Percentiles rank a stretch among this genome's conserved stretches.
phyloP scores from a whole-genome alignment of 1,140 invertebrate species.

The Trichogramma pretiosum region DNA sequence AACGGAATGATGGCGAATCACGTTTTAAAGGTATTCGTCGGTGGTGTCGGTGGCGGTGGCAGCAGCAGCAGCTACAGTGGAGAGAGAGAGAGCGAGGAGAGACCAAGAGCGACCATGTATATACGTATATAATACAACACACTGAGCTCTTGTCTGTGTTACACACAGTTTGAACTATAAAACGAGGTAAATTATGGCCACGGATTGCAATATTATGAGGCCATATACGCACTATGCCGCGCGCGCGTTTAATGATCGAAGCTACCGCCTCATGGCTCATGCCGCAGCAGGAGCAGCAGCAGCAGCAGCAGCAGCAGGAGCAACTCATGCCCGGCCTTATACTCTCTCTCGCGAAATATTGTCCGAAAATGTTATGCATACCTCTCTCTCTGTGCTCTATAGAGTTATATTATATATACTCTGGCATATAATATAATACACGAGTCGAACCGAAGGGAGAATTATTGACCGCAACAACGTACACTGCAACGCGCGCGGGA shows the following conservation, averaged over 20 bases:
- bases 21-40: slow-evolving; percentile 35
- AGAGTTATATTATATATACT: too few relatives aligned
- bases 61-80: too few relatives aligned
- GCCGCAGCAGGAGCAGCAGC: too few relatives aligned
- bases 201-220: slow-evolving; percentile 48
- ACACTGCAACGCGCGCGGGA: slow-evolving; percentile 15
- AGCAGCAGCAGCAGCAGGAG: too few relatives aligned
- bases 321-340: too few relatives aligned
- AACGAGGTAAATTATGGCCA: slow-evolving; percentile 47
- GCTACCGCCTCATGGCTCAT: slow-evolving; percentile 37
- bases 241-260: slow-evolving; percentile 48
- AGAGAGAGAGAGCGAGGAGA: too few relatives aligned
- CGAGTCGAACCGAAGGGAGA: slow-evolving; percentile 15
- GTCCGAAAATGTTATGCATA: slow-evolving; percentile 35
- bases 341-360: slow-evolving; percentile 44
- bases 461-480: slow-evolving; percentile 17
- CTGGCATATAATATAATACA: too few relatives aligned
- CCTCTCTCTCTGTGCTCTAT: too few relatives aligned
- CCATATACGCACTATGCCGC: slow-evolving; percentile 48
- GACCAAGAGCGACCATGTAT: not conserved
- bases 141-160: too few relatives aligned
- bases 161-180: slow-evolving; percentile 48
- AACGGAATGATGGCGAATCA: slow-evolving; percentile 41
- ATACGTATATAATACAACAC: too few relatives aligned
- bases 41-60: slow-evolving; percentile 31